phyloP scores from a whole-genome alignment of 1,140 invertebrate species.

The Lethrus apterus region DNA sequence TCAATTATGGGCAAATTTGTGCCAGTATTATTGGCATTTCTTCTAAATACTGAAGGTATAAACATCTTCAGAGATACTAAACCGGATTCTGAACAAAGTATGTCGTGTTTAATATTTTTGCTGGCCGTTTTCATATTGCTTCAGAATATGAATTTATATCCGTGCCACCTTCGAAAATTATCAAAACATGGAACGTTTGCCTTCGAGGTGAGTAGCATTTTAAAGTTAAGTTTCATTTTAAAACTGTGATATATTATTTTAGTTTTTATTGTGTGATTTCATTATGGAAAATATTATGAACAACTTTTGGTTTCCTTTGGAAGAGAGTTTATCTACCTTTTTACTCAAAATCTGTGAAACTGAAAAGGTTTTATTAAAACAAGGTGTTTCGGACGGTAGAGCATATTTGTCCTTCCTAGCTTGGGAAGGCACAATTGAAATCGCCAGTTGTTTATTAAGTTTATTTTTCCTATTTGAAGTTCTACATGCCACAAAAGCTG shows the following conservation, averaged over 20 bases:
- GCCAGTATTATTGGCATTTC: slow-evolving; percentile 25
- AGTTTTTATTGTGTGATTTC: slow-evolving; percentile 30
- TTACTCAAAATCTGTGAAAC: slow-evolving; percentile 23
- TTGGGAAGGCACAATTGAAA: slow-evolving; percentile 18
- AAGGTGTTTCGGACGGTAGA: slow-evolving; percentile 6
- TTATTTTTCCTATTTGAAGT: slow-evolving; percentile 28
- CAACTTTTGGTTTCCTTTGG: slow-evolving; percentile 37
- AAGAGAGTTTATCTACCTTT: slow-evolving; percentile 19
- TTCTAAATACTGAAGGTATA: slow-evolving; percentile 24
- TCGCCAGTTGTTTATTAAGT: slow-evolving; percentile 29
- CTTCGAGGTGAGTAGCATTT: slow-evolving; percentile 25
- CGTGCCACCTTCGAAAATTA: slow-evolving; percentile 23
- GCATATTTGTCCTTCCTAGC: slow-evolving; percentile 22
- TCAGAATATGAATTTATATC: slow-evolving; percentile 29
- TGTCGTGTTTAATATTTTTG: slow-evolving; percentile 31
- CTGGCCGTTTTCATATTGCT: slow-evolving; percentile 27
- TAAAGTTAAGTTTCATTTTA: background rate
- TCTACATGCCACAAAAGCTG: slow-evolving; percentile 29
- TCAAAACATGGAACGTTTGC: slow-evolving; percentile 17
- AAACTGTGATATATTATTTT: slow-evolving; percentile 12
- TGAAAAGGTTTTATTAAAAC: slow-evolving; percentile 20
- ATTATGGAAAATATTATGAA: slow-evolving; percentile 34
- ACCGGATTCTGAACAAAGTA: slow-evolving; percentile 26
- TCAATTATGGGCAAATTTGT: slow-evolving; percentile 28
- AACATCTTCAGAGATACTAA: slow-evolving; percentile 28